Percentiles rank a stretch among this genome's conserved stretches.
Evolutionary conservation across 2,888 invertebrate genomes (phyloP).

Genomic region (Catocala nupta): DNA sequence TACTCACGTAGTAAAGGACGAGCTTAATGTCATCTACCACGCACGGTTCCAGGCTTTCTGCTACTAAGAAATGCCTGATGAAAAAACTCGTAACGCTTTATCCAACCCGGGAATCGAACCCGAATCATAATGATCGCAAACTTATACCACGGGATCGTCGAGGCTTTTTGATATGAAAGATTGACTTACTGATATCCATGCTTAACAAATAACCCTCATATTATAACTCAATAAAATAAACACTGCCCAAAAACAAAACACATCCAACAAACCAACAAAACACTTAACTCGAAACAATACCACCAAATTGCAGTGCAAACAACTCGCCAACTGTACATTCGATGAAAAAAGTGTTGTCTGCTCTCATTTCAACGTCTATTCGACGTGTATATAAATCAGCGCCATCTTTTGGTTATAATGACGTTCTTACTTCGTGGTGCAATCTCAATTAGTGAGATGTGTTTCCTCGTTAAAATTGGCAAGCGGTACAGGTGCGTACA

Average conservation of each 20-base stretch:
- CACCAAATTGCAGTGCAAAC: conserved; percentile 10
- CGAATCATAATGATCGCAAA: too few relatives aligned
- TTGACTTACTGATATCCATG: too few relatives aligned
- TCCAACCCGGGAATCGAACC: too few relatives aligned
- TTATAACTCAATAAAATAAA: too few relatives aligned
- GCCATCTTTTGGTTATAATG: conserved; percentile 80
- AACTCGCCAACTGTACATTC: conserved; percentile 55
- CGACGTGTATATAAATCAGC: conserved; percentile 83
- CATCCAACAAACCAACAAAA: neutral
- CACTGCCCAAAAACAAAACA: neutral
- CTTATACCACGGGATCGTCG: too few relatives aligned
- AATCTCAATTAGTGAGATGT: conserved; percentile 85
- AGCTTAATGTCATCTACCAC: too few relatives aligned
- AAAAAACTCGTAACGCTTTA: too few relatives aligned
- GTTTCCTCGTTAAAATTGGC: conserved; percentile 84
- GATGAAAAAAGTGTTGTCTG: conserved; percentile 62
- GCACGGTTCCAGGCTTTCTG: too few relatives aligned
- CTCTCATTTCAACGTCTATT: conserved; percentile 80
- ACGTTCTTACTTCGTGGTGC: conserved; percentile 78
- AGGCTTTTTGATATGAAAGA: too few relatives aligned
- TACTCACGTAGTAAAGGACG: too few relatives aligned
- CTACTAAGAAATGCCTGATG: too few relatives aligned
- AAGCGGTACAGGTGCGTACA: conserved; percentile 70
- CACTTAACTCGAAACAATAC: conserved; percentile 4
- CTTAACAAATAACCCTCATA: too few relatives aligned